phyloP scores from a whole-genome alignment of 2,797 vertebrate species.

The Buphagus erythrorhynchus region DNA sequence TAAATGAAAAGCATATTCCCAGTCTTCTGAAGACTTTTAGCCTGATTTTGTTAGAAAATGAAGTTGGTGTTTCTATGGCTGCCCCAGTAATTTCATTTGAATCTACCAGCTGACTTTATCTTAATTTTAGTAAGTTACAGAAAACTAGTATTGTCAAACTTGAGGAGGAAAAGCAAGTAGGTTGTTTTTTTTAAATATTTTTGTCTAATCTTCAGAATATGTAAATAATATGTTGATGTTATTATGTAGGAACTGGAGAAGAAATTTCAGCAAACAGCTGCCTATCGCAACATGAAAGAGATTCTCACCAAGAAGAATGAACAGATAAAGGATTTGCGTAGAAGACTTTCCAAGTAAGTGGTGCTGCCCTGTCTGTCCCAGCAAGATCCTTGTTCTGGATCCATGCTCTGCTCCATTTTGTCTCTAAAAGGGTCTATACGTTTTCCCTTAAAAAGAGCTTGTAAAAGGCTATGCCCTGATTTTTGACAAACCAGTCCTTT shows the following conservation, averaged over 20 bases:
- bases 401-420: background rate
- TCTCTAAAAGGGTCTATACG: background rate
- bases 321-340: conserved; percentile 93
- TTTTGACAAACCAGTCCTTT: background rate
- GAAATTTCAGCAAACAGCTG: conserved; percentile 96
- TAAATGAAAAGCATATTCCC: background rate
- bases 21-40: background rate
- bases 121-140: background rate
- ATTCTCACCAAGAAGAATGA: conserved; percentile 96
- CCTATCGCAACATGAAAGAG: conserved; percentile 97
- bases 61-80: background rate
- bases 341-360: conserved; percentile 87
- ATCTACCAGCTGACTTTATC: background rate
- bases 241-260: conserved; percentile 89
- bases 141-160: background rate
- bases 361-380: background rate
- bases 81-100: background rate
- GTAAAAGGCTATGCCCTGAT: background rate
- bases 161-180: background rate
- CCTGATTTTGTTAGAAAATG: background rate
- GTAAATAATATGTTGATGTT: background rate
- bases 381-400: background rate
- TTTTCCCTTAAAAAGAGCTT: background rate
- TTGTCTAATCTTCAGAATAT: background rate
- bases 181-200: background rate